A percentile compares a stretch with the other conserved stretches of the same genome.
Evolutionary conservation across 2,888 invertebrate species (phyloP).

Genomic region (Piscicola geometra): DNA sequence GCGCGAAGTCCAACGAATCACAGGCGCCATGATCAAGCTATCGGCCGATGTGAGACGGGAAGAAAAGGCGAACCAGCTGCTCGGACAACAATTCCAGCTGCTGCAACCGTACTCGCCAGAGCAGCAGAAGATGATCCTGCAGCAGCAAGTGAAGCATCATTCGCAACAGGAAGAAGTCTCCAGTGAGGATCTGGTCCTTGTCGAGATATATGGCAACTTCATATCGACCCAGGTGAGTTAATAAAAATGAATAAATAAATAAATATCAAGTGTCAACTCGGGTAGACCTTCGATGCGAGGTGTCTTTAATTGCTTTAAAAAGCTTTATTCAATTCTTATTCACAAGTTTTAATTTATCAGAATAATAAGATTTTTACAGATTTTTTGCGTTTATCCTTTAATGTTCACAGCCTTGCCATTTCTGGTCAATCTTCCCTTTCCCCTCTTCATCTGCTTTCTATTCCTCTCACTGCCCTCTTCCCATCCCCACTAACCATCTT

Average conservation of each 20-base stretch:
- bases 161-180: constrained; percentile 14
- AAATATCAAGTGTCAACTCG: no score
- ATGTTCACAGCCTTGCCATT: no score
- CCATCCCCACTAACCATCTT: no score
- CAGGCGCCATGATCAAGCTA: constrained; percentile 68
- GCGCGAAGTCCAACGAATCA: constrained; percentile 84
- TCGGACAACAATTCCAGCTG: background rate
- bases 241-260: no score
- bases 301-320: background rate
- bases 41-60: constrained; percentile 46
- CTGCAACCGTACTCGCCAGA: background rate
- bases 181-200: constrained; percentile 43
- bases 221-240: constrained; percentile 43
- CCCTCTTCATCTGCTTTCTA: no score
- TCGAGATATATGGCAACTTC: constrained; percentile 45
- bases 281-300: no score
- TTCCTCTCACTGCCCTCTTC: no score
- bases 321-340: background rate
- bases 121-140: background rate
- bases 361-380: background rate
- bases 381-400: no score
- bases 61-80: constrained; percentile 4
- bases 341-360: background rate
- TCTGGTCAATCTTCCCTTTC: no score
- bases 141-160: constrained; percentile 17